phyloP scores from a whole-genome alignment of 2,113 vertebrate species.

The Larimichthys polyactis region DNA sequence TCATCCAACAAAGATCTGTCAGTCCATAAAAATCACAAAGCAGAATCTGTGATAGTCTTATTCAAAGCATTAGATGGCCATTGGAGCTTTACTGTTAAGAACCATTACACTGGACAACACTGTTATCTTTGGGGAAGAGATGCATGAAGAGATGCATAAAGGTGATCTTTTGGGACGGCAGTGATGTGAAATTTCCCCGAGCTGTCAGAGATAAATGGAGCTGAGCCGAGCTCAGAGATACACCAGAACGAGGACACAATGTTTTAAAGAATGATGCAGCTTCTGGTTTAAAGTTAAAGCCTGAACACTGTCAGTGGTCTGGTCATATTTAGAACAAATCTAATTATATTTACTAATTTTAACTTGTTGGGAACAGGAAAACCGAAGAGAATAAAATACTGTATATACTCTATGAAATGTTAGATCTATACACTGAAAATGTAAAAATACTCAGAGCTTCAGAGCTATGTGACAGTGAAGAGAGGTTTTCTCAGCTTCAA shows the following conservation, averaged over 20 bases:
- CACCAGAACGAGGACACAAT: slow-evolving; percentile 1
- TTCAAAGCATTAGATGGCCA: not conserved
- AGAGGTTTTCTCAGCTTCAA: no score
- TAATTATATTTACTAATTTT: not conserved
- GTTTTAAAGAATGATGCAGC: slow-evolving; percentile 15
- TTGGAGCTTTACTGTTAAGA: slow-evolving; percentile 5
- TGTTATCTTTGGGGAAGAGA: slow-evolving; percentile 33
- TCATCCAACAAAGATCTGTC: no score
- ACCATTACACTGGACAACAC: not conserved
- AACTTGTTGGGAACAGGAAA: no score
- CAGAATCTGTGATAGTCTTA: not conserved
- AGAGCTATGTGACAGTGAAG: no score
- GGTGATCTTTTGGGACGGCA: slow-evolving; percentile 27
- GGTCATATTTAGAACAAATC: not conserved
- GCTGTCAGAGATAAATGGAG: slow-evolving; percentile 54
- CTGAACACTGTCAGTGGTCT: not conserved
- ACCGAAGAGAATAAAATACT: no score
- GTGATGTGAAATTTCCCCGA: slow-evolving; percentile 21
- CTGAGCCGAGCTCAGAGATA: slow-evolving; percentile 5
- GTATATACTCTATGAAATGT: no score
- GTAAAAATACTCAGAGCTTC: no score
- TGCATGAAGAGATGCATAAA: slow-evolving; percentile 42
- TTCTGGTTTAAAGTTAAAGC: not conserved
- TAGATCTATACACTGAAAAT: no score
- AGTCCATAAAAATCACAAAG: not conserved